Evolutionary conservation across 2,797 vertebrate species (phyloP).

Genomic region (Darevskia mixta): DNA sequence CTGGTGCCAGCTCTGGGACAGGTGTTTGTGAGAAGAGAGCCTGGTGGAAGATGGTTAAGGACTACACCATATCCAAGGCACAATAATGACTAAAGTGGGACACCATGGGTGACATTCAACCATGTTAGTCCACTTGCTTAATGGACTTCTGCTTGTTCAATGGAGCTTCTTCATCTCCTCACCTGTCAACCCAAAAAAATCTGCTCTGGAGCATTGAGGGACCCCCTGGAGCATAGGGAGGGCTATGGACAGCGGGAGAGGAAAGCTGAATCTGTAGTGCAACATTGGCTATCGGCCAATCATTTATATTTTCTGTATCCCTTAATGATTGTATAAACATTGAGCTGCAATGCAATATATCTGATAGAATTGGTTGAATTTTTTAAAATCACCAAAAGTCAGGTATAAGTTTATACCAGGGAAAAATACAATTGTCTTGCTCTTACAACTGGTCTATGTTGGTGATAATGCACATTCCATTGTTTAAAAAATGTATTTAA

Average conservation of each 20-base stretch:
- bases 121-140: too few species aligned
- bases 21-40: neutral
- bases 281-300: too few species aligned
- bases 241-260: too few species aligned
- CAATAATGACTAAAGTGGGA: neutral
- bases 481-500: neutral
- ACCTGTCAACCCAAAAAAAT: too few species aligned
- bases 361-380: neutral
- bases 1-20: too few species aligned
- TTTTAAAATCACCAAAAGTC: slow-evolving; percentile 2
- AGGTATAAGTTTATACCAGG: neutral
- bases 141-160: too few species aligned
- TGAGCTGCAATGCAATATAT: neutral
- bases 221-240: too few species aligned
- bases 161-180: too few species aligned
- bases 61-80: neutral
- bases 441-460: neutral
- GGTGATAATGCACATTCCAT: neutral
- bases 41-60: neutral
- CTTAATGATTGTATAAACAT: neutral
- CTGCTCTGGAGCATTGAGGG: too few species aligned
- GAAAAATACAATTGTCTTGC: slow-evolving; percentile 19
- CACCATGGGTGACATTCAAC: too few species aligned
- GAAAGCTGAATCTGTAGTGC: too few species aligned
- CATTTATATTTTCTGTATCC: too few species aligned